phyloP scores from a whole-genome alignment of 35 echinoderm and acorn worm species.

The Holothuria glaberrima region DNA sequence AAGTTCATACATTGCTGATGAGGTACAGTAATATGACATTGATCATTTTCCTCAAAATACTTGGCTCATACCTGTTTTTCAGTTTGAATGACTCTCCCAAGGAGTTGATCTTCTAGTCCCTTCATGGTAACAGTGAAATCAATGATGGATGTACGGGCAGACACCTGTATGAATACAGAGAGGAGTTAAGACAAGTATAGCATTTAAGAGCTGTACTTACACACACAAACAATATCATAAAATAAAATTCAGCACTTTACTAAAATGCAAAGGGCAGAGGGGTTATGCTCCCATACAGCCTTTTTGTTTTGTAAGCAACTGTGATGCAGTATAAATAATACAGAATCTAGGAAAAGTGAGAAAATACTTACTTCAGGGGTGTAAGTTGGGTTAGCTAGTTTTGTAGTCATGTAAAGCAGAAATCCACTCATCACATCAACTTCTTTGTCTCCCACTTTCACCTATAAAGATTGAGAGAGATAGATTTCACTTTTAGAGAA shows the following conservation, averaged over 20 bases:
- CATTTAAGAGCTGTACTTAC: no score
- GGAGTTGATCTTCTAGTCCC: constrained; percentile 90
- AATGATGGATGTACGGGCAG: constrained; percentile 90
- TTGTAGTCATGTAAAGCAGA: constrained; percentile 92
- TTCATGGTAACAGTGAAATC: constrained; percentile 99
- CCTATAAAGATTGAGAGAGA: constrained; percentile 47
- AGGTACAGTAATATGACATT: not conserved
- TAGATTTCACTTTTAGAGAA: no score
- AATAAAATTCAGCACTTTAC: no score
- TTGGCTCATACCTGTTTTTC: constrained; percentile 80
- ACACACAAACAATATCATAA: no score
- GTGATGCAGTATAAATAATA: no score
- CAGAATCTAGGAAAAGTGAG: not conserved
- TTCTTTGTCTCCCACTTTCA: constrained; percentile 97
- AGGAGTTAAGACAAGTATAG: no score
- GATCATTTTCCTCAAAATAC: not conserved
- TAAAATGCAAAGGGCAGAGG: no score
- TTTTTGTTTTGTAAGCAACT: no score
- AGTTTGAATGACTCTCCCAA: constrained; percentile 91
- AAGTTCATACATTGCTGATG: no score
- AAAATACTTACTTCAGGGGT: constrained; percentile 87
- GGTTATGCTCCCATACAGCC: no score
- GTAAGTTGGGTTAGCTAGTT: constrained; percentile 95
- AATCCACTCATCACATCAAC: constrained; percentile 95
- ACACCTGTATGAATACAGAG: constrained; percentile 63